Conservation (phyloP, 1,140 invertebrate species). For the Holcopasites calliopsidis region DNA sequence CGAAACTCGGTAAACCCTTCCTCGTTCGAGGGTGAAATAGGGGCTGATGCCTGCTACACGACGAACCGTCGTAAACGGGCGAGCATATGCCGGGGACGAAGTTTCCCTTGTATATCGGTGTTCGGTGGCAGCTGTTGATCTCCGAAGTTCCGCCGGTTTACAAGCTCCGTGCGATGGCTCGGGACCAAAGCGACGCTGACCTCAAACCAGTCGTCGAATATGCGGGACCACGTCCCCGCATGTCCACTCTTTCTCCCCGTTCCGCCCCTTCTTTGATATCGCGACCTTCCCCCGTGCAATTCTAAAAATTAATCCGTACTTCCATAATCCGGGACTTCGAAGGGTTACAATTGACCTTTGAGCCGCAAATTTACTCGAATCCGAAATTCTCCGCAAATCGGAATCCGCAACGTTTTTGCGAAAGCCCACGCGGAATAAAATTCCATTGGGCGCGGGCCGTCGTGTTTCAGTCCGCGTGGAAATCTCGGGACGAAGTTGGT, state of each 20-base stretch:
- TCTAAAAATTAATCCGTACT: too few relatives aligned
- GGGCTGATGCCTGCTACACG: too few relatives aligned
- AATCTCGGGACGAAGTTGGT: conserved; percentile 16
- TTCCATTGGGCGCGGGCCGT: conserved; percentile 3
- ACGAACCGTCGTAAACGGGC: too few relatives aligned
- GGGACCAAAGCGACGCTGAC: conserved; percentile 45
- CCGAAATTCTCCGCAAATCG: too few relatives aligned
- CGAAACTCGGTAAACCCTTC: not conserved
- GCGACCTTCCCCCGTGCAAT: conserved; percentile 11
- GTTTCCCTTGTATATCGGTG: too few relatives aligned
- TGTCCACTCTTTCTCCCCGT: too few relatives aligned
- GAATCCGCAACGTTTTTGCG: too few relatives aligned
- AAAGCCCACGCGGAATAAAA: too few relatives aligned
- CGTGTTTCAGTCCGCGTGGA: conserved; percentile 21
- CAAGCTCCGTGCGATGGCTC: conserved; percentile 44
- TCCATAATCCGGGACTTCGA: too few relatives aligned
- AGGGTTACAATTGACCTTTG: too few relatives aligned
- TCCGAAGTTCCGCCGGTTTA: conserved; percentile 46
- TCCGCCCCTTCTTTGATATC: not conserved
- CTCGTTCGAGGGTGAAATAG: not conserved
- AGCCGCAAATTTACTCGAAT: too few relatives aligned
- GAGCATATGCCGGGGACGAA: not conserved
- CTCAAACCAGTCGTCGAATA: conserved; percentile 51
- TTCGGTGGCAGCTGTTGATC: conserved; percentile 37
- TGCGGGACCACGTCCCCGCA: conserved; percentile 58